Percentiles rank a stretch among this genome's conserved stretches.
These are phyloP conservation scores for Sander vitreus DNA, from an alignment of 2,113 vertebrate genomes.

Conservation along the genomic window DNA sequence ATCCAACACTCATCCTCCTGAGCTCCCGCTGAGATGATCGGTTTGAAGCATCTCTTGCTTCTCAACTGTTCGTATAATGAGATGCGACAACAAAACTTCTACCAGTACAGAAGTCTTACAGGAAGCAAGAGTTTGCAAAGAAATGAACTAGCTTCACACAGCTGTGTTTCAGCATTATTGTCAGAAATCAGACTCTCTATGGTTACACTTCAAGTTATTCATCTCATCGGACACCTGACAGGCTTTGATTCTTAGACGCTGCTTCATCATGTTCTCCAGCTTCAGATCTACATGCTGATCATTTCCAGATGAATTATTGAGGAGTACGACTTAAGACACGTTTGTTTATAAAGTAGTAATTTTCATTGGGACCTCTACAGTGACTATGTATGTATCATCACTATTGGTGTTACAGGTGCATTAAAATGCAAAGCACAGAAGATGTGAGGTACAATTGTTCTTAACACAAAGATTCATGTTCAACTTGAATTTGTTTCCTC, in stretches of 20 bases:
- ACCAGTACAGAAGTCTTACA: not conserved
- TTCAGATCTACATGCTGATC: not conserved
- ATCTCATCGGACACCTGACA: not conserved
- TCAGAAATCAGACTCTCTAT: not conserved
- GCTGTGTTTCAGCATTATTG: not conserved
- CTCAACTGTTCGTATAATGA: constrained; percentile 12
- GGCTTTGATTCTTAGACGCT: not conserved
- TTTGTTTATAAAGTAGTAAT: too few species aligned
- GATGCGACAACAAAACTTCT: constrained; percentile 7
- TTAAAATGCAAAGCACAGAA: too few species aligned
- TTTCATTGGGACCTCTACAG: too few species aligned
- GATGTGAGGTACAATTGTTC: too few species aligned
- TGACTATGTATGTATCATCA: too few species aligned
- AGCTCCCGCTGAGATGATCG: constrained; percentile 28
- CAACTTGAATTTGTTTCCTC: not conserved
- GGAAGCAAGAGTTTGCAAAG: not conserved
- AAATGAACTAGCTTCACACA: too few species aligned
- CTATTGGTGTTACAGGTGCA: too few species aligned
- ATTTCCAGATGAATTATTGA: too few species aligned
- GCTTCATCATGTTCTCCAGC: not conserved
- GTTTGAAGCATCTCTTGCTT: constrained; percentile 22
- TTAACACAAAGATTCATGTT: too few species aligned
- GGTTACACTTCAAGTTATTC: not conserved
- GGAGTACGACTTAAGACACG: too few species aligned
- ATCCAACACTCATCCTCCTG: constrained; percentile 8